These are phyloP conservation scores for Nymphalis c-album DNA, from an alignment of 2,888 invertebrate species.

Conservation along the genomic window DNA sequence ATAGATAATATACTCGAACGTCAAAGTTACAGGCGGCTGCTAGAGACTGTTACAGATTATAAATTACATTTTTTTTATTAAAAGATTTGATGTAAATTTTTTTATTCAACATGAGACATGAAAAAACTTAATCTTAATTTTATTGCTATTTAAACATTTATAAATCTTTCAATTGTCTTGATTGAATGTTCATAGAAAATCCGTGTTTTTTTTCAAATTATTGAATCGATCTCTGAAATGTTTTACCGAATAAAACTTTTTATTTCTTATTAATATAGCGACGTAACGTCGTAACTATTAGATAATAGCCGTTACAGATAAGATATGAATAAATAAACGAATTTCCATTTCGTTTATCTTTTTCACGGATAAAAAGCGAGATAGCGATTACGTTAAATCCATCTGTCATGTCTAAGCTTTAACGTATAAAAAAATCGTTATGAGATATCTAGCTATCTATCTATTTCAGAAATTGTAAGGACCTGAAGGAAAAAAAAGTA, in stretches of 20 bases:
- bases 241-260: not conserved
- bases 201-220: not conserved
- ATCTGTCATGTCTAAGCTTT: not conserved
- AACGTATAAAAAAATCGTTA: not conserved
- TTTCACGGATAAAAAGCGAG: not conserved
- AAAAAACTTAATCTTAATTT: too few relatives aligned
- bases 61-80: too few relatives aligned
- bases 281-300: conserved; percentile 20
- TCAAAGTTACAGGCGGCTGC: too few relatives aligned
- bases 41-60: too few relatives aligned
- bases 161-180: too few relatives aligned
- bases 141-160: too few relatives aligned
- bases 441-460: not conserved
- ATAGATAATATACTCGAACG: too few relatives aligned
- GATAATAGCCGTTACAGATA: conserved; percentile 23
- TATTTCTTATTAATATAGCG: not conserved
- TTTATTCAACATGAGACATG: too few relatives aligned
- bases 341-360: conserved; percentile 25
- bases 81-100: too few relatives aligned
- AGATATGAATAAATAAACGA: conserved; percentile 28
- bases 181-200: too few relatives aligned
- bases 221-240: not conserved
- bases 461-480: not conserved
- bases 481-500: not conserved
- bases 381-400: conserved; percentile 11